Evolutionary conservation across 2,113 vertebrate species (phyloP).

Genomic region (Cebus imitator): DNA sequence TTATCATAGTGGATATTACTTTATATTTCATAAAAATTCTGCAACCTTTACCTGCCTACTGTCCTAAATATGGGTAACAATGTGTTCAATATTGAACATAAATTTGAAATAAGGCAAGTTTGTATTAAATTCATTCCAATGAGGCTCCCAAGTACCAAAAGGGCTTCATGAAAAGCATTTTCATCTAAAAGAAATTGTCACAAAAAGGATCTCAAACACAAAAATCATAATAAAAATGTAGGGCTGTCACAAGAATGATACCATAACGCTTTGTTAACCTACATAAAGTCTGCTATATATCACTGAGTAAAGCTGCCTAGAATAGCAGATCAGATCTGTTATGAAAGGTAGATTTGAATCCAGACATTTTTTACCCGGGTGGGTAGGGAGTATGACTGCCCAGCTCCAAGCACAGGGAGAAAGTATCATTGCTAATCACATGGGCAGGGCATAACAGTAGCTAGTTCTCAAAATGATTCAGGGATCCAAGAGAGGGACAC

Average conservation of each 20-base stretch:
- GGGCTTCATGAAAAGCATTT: not conserved
- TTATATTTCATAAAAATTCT: not conserved
- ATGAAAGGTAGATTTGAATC: not conserved
- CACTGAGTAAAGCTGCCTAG: not conserved
- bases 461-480: not conserved
- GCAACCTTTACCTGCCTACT: not conserved
- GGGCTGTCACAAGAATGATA: not conserved
- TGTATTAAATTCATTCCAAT: not conserved
- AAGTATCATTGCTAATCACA: not conserved
- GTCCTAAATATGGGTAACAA: not conserved
- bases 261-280: slow-evolving; percentile 52
- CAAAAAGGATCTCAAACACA: not conserved
- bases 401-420: not conserved
- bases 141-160: not conserved
- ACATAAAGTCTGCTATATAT: not conserved
- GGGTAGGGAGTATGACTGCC: not conserved
- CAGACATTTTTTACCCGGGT: not conserved
- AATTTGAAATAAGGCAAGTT: not conserved
- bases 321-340: not conserved
- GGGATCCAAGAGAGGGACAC: rapidly evolving
- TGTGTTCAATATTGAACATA: not conserved
- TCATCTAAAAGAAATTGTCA: not conserved
- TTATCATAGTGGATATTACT: not conserved
- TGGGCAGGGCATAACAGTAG: not conserved
- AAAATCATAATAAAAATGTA: not conserved